phyloP scores from a whole-genome alignment of 2,888 invertebrate species.

The Phalera bucephala region DNA sequence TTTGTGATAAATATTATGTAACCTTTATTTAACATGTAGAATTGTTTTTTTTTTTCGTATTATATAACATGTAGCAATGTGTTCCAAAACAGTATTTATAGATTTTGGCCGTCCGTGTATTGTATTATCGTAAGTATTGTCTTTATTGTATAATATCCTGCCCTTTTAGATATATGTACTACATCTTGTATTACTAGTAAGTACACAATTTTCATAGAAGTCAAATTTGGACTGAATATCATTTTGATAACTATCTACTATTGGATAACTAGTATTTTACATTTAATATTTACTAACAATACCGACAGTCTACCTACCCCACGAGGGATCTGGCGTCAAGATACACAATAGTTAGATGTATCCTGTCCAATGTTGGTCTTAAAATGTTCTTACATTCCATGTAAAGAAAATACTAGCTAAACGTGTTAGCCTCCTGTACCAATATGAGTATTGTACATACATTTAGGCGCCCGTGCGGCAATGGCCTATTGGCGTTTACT shows the following conservation, averaged over 20 bases:
- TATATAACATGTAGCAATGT: slow-evolving; percentile 13
- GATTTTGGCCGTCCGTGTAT: slow-evolving; percentile 30
- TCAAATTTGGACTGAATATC: background rate
- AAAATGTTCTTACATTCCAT: too few relatives aligned
- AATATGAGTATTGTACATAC: background rate
- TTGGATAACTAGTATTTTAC: background rate
- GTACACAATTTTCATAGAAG: background rate
- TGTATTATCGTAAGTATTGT: slow-evolving; percentile 11
- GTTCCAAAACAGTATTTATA: slow-evolving; percentile 28
- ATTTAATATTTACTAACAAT: background rate
- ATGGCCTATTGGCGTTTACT: slow-evolving; percentile 51
- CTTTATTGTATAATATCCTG: background rate
- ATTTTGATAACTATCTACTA: background rate
- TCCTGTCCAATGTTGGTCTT: too few relatives aligned
- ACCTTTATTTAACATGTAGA: too few relatives aligned
- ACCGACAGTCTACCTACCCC: too few relatives aligned
- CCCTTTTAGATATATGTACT: background rate
- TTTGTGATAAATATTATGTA: slow-evolving; percentile 29
- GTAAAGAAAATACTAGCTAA: too few relatives aligned
- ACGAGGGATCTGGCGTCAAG: too few relatives aligned
- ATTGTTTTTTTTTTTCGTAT: slow-evolving; percentile 6
- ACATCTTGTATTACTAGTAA: background rate
- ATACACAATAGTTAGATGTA: too few relatives aligned
- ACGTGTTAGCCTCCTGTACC: background rate
- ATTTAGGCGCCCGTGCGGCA: background rate